Evolutionary conservation across 2,888 invertebrate genomes (phyloP).

Genomic region (Andrena fulva): DNA sequence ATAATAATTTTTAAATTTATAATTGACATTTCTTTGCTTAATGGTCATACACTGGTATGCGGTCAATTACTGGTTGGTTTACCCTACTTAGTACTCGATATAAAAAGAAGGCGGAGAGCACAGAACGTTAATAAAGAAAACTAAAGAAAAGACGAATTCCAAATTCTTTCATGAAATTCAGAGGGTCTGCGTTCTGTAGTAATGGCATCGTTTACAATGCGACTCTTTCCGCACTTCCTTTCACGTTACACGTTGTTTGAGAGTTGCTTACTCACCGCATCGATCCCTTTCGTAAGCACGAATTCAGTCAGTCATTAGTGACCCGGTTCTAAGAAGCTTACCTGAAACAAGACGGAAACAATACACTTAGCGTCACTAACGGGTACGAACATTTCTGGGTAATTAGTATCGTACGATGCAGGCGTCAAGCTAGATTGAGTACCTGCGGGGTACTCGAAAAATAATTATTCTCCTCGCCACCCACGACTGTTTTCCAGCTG

Average conservation of each 20-base stretch:
- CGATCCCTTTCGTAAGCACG: constrained; percentile 45
- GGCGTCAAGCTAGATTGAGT: constrained; percentile 6
- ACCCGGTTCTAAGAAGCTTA: constrained; percentile 57
- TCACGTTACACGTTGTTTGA: constrained; percentile 22
- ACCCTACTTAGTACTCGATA: too few species aligned
- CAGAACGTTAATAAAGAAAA: neutral
- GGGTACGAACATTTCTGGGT: constrained; percentile 21
- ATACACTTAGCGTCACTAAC: constrained; percentile 38
- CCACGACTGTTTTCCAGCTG: neutral
- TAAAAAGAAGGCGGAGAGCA: too few species aligned
- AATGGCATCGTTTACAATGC: neutral
- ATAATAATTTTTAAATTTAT: too few species aligned
- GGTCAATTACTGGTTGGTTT: too few species aligned
- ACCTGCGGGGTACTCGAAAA: constrained; percentile 20
- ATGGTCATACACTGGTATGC: too few species aligned
- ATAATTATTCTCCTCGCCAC: constrained; percentile 40
- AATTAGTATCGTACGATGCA: constrained; percentile 45
- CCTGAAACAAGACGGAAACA: constrained; percentile 70
- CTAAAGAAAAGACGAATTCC: neutral
- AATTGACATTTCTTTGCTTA: too few species aligned
- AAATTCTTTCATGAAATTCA: neutral
- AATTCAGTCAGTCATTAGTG: constrained; percentile 57
- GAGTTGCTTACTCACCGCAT: constrained; percentile 54
- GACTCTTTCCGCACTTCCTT: constrained; percentile 1
- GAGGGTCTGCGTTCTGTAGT: neutral